These are phyloP conservation scores for Lepisosteus oculatus DNA, from an alignment of 2,113 vertebrate species.

Conservation along the genomic window DNA sequence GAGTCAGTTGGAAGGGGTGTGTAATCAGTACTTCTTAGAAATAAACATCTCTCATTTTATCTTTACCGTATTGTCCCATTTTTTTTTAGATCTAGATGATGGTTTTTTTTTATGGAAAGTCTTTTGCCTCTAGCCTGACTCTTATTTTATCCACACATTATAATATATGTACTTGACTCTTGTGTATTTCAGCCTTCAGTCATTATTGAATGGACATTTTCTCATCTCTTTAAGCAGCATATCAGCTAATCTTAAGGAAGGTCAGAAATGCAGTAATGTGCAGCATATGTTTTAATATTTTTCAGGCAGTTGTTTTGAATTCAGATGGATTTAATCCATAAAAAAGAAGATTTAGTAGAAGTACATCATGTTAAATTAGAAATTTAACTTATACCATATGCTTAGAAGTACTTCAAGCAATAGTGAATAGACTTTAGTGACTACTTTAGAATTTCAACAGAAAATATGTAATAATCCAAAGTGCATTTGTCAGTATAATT, in stretches of 20 bases:
- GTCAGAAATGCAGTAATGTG: not conserved
- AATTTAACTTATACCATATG: constrained; percentile 1
- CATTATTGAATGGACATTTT: not conserved
- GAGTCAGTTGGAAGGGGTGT: no score
- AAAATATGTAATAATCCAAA: constrained; percentile 12
- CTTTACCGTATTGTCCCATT: no score
- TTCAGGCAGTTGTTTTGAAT: not conserved
- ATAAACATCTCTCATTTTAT: no score
- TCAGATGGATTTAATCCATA: not conserved
- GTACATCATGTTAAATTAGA: not conserved
- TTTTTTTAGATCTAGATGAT: no score
- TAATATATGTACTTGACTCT: not conserved
- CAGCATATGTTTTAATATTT: not conserved
- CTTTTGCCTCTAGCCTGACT: not conserved
- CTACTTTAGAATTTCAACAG: not conserved
- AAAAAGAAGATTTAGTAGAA: not conserved
- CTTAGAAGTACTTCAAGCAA: not conserved
- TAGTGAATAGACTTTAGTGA: not conserved
- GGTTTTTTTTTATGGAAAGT: no score
- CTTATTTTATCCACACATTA: no score
- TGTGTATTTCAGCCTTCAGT: not conserved
- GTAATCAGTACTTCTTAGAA: no score
- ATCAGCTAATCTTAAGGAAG: not conserved
- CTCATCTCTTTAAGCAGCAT: not conserved
- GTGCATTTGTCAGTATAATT: constrained; percentile 1